phyloP scores from a whole-genome alignment of 2,113 vertebrate genomes.

The Zosterops hypoxanthus region DNA sequence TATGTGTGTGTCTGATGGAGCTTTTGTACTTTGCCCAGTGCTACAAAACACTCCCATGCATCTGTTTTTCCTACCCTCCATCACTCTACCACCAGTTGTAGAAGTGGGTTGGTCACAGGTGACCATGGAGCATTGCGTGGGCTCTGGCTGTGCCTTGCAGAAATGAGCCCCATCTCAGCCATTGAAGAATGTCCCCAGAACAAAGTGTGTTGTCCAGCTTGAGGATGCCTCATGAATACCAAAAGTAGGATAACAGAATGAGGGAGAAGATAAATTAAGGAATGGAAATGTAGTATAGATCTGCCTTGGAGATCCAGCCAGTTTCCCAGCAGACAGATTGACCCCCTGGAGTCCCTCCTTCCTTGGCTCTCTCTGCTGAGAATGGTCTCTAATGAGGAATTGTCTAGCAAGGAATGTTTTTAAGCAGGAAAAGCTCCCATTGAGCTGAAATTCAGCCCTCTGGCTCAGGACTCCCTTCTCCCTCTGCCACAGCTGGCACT shows the following conservation, averaged over 20 bases:
- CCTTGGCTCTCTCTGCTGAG: neutral
- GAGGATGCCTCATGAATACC: neutral
- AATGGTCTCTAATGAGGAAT: neutral
- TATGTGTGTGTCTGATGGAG: neutral
- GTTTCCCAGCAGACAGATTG: neutral
- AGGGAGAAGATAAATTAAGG: neutral
- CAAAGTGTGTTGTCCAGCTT: neutral
- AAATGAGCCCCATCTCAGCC: neutral
- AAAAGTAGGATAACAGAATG: neutral
- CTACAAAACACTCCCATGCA: fast-evolving
- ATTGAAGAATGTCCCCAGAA: neutral
- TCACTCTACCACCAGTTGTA: neutral
- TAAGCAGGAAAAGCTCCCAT: neutral
- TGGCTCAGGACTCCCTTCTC: neutral
- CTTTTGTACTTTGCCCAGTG: neutral
- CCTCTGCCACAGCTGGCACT: neutral
- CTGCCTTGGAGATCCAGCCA: neutral
- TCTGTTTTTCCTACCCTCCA: neutral
- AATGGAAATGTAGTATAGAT: neutral
- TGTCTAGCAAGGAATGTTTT: neutral
- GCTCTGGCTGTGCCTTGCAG: fast-evolving
- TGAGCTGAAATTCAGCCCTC: neutral
- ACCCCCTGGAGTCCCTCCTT: neutral
- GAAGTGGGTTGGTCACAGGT: neutral
- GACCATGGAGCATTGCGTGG: fast-evolving